Base-by-base conservation (phyloP, 2,888 invertebrate species). In the Metallyticus violacea region DNA sequence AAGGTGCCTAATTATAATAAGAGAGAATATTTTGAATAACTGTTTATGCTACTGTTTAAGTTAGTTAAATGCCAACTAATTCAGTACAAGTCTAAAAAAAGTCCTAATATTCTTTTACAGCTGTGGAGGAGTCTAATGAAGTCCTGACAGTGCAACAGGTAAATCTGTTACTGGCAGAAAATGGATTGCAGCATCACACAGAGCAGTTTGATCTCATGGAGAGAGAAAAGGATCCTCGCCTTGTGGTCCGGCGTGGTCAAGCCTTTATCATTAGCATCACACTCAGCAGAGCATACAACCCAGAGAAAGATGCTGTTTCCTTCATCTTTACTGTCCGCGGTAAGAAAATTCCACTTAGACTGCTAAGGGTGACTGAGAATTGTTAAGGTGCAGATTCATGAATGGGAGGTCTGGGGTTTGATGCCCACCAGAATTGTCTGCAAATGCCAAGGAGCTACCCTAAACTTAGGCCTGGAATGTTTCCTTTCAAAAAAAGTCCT, bases 211-310 rank as follows among this genome's bases (percentile, higher is more conserved):
- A 96, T 90, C 91, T 96, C 89, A 96, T 96, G 95, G 93, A 93
- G 87, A 93, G 94, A 86, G 90, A 90, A n/a, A 91, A 92, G 81
- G 91, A 92, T 40, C 94, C 94, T 81, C 93, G 95, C 88, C 93
- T 97, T 81, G 96, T 98, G 0, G 93, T 98, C 7, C 93, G 98
- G 88, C 93, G 98, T 88, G 98, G 98, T 7, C 97, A 97, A 91
- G 93, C 95, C 28, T 98, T 98, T 91, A 93, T 93, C 90, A 91
- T 97, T 80, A 94, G 95, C 89, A 92, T 98, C 86, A 93, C 94
- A 22, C 93, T 97, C 87, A 96, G 95, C 90, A 93, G 97, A 84
- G 94, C 95, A 22, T 98, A 95, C 91, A 94, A 96, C 89, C 93
- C 95, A 26, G 93, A 93, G 25, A 94, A 93, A 90, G 98, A 98